Evolutionary conservation across 1,140 invertebrate species (phyloP).

Genomic region (Aphidius gifuensis): DNA sequence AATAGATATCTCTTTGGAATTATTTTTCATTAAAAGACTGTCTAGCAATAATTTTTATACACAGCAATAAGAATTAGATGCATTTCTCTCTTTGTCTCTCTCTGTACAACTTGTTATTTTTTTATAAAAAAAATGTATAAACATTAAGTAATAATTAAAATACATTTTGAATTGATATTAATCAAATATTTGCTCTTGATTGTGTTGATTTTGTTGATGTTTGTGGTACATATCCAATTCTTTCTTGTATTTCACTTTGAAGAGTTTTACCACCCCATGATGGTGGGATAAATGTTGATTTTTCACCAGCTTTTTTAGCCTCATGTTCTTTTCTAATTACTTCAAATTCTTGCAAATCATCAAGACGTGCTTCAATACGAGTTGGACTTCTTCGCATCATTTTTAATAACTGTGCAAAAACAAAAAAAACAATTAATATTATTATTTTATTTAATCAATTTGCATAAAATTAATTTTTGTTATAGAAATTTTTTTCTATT

Average conservation of each 20-base stretch:
- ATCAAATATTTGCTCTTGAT: slow-evolving; percentile 41
- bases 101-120: not conserved
- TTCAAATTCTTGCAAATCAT: slow-evolving; percentile 74
- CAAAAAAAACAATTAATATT: too few relatives aligned
- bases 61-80: not conserved
- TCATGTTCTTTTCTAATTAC: slow-evolving; percentile 56
- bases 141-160: not conserved
- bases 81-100: not conserved
- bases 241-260: slow-evolving; percentile 63
- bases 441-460: too few relatives aligned
- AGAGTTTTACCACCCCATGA: slow-evolving; percentile 54
- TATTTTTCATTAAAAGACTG: slow-evolving; percentile 12
- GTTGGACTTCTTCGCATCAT: slow-evolving; percentile 78
- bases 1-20: too few relatives aligned
- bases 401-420: slow-evolving; percentile 26
- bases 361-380: slow-evolving; percentile 71
- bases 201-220: slow-evolving; percentile 32
- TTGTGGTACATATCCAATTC: slow-evolving; percentile 64
- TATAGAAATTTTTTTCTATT: too few relatives aligned
- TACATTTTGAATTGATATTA: not conserved
- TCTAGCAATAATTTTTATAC: slow-evolving; percentile 17
- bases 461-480: too few relatives aligned
- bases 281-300: slow-evolving; percentile 51
- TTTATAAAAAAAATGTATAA: not conserved
- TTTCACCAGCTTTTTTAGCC: slow-evolving; percentile 57